A percentile compares a stretch with the other conserved stretches of the same genome.
phyloP scores from a whole-genome alignment of 2,888 invertebrate genomes.

The Aelia acuminata region DNA sequence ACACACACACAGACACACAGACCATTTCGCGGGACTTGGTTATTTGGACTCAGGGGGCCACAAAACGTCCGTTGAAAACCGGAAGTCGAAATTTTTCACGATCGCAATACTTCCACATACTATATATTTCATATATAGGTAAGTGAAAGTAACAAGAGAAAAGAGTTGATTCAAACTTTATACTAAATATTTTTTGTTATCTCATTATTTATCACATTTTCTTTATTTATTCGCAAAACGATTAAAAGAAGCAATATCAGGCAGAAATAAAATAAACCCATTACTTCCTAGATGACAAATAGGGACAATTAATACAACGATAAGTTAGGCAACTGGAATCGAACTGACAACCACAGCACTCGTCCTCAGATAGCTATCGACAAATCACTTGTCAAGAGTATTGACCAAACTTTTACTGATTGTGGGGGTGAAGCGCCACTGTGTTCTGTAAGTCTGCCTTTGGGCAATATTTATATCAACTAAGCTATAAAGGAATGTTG shows the following conservation, averaged over 20 bases:
- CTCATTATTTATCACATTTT: too few species aligned
- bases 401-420: neutral
- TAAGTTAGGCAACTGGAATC: neutral
- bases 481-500: too few species aligned
- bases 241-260: neutral
- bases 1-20: too few species aligned
- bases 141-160: too few species aligned
- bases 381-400: neutral
- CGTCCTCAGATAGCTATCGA: neutral
- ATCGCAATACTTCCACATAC: too few species aligned
- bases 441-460: neutral
- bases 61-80: too few species aligned
- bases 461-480: neutral
- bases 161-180: too few species aligned
- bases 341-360: neutral
- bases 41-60: too few species aligned
- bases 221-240: neutral
- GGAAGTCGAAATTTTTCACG: too few species aligned
- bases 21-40: too few species aligned
- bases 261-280: neutral
- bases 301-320: slow-evolving; percentile 3
- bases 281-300: neutral
- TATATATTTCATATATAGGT: too few species aligned
- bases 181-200: too few species aligned
- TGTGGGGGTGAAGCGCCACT: neutral